These are phyloP conservation scores for Chesias legatella DNA, from an alignment of 2,888 invertebrate species.

Conservation along the genomic window DNA sequence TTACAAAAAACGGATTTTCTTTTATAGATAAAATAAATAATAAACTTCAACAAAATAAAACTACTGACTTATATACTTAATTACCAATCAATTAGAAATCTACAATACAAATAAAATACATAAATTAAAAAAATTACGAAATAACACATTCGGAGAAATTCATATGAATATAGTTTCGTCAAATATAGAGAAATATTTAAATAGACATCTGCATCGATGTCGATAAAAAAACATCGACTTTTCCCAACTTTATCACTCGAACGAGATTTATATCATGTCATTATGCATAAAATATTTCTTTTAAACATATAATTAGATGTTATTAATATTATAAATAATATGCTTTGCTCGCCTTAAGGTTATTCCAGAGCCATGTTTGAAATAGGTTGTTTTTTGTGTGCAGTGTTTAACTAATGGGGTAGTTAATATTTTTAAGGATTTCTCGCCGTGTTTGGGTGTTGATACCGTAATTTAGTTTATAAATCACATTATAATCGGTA, in stretches of 20 bases:
- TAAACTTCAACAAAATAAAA: no score
- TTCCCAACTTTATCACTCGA: constrained; percentile 51
- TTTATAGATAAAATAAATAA: no score
- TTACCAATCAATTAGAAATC: no score
- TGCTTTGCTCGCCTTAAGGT: constrained; percentile 43
- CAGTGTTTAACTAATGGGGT: constrained; percentile 36
- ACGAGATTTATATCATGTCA: constrained; percentile 78
- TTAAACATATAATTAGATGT: constrained; percentile 78
- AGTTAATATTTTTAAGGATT: constrained; percentile 26
- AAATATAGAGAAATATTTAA: no score
- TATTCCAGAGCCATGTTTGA: constrained; percentile 45
- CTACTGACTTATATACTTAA: no score
- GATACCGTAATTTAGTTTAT: constrained; percentile 13
- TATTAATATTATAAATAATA: constrained; percentile 79
- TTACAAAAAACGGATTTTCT: no score
- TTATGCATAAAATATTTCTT: constrained; percentile 79
- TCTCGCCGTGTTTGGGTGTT: constrained; percentile 16
- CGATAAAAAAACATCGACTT: constrained; percentile 26
- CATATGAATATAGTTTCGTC: no score
- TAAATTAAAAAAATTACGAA: no score
- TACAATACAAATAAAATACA: no score
- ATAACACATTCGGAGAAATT: no score
- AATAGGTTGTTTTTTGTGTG: constrained; percentile 46
- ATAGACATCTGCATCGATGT: no score
- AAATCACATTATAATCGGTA: no score